Evolutionary conservation across 2,113 vertebrate genomes (phyloP).

Genomic region (Zapornia atra): DNA sequence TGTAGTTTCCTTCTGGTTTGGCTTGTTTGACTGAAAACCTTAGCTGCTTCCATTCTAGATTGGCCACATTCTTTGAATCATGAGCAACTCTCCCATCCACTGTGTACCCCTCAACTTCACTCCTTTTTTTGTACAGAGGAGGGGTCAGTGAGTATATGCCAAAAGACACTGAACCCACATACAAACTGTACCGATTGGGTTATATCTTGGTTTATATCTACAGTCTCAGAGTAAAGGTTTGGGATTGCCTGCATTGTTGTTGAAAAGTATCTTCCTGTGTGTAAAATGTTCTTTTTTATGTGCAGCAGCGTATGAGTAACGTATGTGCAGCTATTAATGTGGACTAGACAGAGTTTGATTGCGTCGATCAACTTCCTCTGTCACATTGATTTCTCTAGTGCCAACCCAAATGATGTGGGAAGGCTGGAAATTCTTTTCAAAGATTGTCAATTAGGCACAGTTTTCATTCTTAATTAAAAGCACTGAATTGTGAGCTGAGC

Average conservation of each 20-base stretch:
- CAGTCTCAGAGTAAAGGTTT: neutral
- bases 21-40: neutral
- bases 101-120: neutral
- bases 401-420: constrained; percentile 57
- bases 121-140: neutral
- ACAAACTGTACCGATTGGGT: neutral
- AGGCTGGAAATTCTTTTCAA: constrained; percentile 62
- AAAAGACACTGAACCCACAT: neutral
- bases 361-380: constrained; percentile 15
- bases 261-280: neutral
- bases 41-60: neutral
- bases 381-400: constrained; percentile 56
- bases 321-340: neutral
- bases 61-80: neutral
- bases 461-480: constrained; percentile 72
- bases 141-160: neutral
- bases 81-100: neutral
- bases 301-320: neutral
- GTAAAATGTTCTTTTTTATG: neutral
- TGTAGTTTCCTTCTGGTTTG: neutral
- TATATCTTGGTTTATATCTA: neutral
- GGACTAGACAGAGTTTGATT: constrained; percentile 26
- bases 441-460: constrained; percentile 66
- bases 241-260: neutral
- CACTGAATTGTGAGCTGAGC: constrained; percentile 58